Base-by-base conservation (phyloP, 2,888 invertebrate genomes). In the Prosopocoilus inquinatus region DNA sequence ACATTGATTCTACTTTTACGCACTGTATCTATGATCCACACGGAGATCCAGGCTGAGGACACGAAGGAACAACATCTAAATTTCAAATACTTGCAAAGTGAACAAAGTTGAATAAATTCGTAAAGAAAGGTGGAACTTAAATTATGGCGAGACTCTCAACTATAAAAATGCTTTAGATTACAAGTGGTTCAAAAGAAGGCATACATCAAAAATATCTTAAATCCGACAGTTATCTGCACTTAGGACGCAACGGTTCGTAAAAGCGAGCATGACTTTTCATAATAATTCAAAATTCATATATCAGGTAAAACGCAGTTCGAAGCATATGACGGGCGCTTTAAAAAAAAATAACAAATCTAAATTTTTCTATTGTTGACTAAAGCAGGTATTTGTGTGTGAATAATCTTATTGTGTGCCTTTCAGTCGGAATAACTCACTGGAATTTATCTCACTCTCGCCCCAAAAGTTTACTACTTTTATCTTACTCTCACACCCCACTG, bases 341-440 rank as follows among this genome's bases (percentile, higher is more conserved):
- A 58, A 58, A 62, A n/a, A 50, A 54, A 54, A 53, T 53, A 62
- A 54, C 58, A 61, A 63, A 60, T 61, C 61, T 60, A 65, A 66
- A 64, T 67, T 68, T 66, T 63, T 65, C 67, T 63, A 65, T 70
- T 69, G 70, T 69, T 66, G 68, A 64, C 61, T 59, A 59, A 60
- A 63, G 67, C 67, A 71, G 71, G 71, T 71, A 72, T 71, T 70
- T 70, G 69, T 71, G 68, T 68, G 70, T 71, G 67, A 70, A 70
- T 70, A 71, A 71, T 69, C 65, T 65, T 58, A 69, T 70, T 68
- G 66, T 70, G 61, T 49, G 62, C 61, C 60, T 65, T 66, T 69
- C 68, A 63, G 64, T 61, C 58, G 67, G 68, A 69, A 68, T 69
- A 68, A 68, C 67, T 65, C 61, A 51, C 55, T 59, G 57, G 55